These are phyloP conservation scores for Leiothrix lutea DNA, from an alignment of 2,113 vertebrate genomes.

Conservation along the genomic window DNA sequence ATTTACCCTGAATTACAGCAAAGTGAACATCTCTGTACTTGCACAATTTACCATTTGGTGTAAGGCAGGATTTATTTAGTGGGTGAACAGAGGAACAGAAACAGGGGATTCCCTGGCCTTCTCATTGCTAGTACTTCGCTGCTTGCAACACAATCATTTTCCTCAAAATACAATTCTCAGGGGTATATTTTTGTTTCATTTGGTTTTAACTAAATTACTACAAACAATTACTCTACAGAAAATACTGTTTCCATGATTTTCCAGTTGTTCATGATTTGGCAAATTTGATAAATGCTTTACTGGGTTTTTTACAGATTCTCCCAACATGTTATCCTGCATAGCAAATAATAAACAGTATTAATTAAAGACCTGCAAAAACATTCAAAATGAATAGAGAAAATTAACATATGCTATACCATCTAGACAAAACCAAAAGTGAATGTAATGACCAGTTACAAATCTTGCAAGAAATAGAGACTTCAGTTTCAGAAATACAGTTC, in stretches of 20 bases:
- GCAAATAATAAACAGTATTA: not conserved
- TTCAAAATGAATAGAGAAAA: not conserved
- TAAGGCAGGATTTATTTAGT: conserved; percentile 4
- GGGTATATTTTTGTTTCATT: not conserved
- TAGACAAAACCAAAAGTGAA: not conserved
- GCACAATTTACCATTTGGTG: not conserved
- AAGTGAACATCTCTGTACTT: not conserved
- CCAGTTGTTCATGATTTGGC: not conserved
- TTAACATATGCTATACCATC: not conserved
- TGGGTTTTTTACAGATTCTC: not conserved
- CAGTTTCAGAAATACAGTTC: not conserved
- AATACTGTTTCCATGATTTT: not conserved
- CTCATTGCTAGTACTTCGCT: not conserved
- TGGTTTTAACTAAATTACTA: not conserved
- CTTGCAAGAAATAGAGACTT: not conserved
- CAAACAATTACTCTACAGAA: not conserved
- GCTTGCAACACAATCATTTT: not conserved
- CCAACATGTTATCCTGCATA: not conserved
- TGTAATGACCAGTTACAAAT: not conserved
- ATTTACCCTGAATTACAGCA: not conserved
- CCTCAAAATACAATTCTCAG: not conserved
- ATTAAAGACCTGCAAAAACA: not conserved
- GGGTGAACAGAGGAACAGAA: conserved; percentile 9
- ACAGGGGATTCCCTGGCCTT: conserved; percentile 47
- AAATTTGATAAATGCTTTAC: not conserved